Percentiles rank a stretch among this genome's conserved stretches.
phyloP scores from a whole-genome alignment of 2,797 vertebrate genomes.

The Tiaroga cobitis region DNA sequence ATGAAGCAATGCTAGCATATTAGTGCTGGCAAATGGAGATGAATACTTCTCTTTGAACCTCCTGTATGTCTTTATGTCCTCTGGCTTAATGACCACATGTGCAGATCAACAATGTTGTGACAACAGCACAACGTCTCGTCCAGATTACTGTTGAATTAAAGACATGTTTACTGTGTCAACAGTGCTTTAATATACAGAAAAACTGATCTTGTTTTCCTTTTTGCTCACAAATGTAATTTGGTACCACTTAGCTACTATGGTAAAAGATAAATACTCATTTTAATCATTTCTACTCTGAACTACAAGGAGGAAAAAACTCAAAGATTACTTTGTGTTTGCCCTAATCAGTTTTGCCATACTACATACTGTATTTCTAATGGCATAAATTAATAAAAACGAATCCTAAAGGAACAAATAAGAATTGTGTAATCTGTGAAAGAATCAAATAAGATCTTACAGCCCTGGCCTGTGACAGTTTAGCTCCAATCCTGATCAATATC shows the following conservation, averaged over 20 bases:
- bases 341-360: too few species aligned
- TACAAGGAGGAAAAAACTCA: background rate
- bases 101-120: conserved; percentile 42
- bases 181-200: conserved; percentile 12
- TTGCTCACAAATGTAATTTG: background rate
- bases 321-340: background rate
- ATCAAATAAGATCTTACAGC: background rate
- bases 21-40: conserved; percentile 2
- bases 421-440: background rate
- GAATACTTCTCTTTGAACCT: conserved; percentile 32
- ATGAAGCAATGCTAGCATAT: conserved; percentile 15
- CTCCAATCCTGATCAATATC: background rate
- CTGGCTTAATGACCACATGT: conserved; percentile 50
- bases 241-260: background rate
- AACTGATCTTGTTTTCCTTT: background rate
- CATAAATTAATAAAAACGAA: background rate
- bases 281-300: background rate
- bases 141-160: conserved; percentile 31
- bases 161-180: conserved; percentile 30
- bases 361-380: background rate
- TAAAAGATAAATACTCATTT: background rate
- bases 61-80: conserved; percentile 29
- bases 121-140: conserved; percentile 32
- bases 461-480: background rate
- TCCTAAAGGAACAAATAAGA: background rate